Evolutionary conservation across 2,888 invertebrate genomes (phyloP).

Genomic region (Amaurobius ferox): DNA sequence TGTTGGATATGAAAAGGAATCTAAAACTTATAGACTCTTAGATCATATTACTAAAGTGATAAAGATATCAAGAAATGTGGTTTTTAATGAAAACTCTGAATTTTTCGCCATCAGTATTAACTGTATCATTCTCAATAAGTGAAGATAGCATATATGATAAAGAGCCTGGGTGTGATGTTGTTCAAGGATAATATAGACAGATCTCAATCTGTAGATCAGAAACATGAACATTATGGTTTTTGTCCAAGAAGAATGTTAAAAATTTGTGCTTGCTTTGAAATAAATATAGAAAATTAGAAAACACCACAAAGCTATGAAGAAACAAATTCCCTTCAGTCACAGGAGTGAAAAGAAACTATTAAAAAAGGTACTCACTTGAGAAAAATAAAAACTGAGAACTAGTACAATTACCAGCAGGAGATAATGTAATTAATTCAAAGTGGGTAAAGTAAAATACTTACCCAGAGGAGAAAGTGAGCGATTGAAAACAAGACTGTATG

Average conservation of each 20-base stretch:
- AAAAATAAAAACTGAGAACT: slow-evolving; percentile 35
- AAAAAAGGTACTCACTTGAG: too few relatives aligned
- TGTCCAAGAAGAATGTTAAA: background rate
- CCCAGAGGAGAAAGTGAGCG: slow-evolving; percentile 28
- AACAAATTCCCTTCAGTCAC: slow-evolving; percentile 11
- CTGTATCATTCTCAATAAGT: background rate
- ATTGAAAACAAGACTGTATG: slow-evolving; percentile 74
- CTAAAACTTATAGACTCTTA: slow-evolving; percentile 2
- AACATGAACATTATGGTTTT: background rate
- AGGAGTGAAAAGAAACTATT: slow-evolving; percentile 25
- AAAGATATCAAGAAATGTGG: slow-evolving; percentile 11
- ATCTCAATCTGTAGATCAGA: background rate
- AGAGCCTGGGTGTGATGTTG: background rate
- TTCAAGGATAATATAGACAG: background rate
- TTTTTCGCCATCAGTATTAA: background rate
- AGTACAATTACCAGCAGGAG: background rate
- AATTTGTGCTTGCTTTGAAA: background rate
- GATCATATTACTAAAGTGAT: background rate
- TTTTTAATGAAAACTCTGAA: background rate
- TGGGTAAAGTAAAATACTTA: slow-evolving; percentile 56
- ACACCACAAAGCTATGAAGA: slow-evolving; percentile 38
- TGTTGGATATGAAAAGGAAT: background rate
- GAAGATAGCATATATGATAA: background rate
- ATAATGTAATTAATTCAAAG: slow-evolving; percentile 6
- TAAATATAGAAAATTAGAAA: background rate